These are phyloP conservation scores for Plagodis pulveraria DNA, from an alignment of 2,888 invertebrate species.

Conservation along the genomic window DNA sequence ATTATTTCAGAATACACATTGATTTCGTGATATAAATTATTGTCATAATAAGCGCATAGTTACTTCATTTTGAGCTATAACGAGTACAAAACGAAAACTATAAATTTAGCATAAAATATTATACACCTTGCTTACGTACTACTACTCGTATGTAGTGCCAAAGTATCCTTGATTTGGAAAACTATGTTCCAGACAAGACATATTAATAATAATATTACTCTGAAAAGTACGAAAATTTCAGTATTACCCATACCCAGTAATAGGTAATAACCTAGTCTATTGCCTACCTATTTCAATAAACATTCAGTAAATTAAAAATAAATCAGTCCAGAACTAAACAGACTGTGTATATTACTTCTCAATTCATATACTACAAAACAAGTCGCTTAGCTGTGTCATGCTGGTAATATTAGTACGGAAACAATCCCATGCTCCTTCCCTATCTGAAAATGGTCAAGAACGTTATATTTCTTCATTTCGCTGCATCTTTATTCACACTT, in stretches of 20 bases:
- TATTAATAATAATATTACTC: background rate
- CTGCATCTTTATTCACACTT: constrained; percentile 55
- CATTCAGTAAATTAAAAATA: background rate
- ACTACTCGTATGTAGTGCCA: too few species aligned
- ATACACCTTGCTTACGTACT: too few species aligned
- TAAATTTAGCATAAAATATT: too few species aligned
- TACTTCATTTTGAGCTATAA: too few species aligned
- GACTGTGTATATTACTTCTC: constrained; percentile 13
- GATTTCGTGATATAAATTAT: too few species aligned
- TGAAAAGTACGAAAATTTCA: constrained; percentile 1
- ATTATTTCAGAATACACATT: too few species aligned
- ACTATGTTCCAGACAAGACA: too few species aligned
- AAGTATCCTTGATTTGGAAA: too few species aligned
- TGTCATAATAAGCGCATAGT: too few species aligned
- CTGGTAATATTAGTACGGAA: constrained; percentile 44
- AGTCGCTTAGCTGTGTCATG: constrained; percentile 15
- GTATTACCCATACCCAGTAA: background rate
- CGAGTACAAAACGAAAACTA: too few species aligned
- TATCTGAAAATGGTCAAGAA: constrained; percentile 39
- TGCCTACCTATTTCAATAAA: background rate
- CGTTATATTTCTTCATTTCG: constrained; percentile 62
- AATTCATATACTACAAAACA: constrained; percentile 7
- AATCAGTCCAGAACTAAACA: constrained; percentile 1
- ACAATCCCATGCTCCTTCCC: constrained; percentile 35
- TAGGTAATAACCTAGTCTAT: too few species aligned